Base-by-base conservation (phyloP, 1,140 invertebrate genomes). In the Eciton burchellii region DNA sequence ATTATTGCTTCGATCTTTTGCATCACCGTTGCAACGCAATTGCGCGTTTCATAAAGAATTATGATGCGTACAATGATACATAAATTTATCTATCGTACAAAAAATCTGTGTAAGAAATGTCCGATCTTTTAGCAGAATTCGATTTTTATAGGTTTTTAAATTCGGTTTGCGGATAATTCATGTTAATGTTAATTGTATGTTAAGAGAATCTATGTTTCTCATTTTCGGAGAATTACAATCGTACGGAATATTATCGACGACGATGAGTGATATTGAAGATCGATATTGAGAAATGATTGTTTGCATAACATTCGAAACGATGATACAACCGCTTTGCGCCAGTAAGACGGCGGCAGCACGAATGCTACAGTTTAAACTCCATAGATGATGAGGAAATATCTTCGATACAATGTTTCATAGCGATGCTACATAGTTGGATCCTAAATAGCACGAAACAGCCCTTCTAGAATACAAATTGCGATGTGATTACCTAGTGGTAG, bases 361-460 rank as follows among this genome's bases (percentile, higher is more conserved):
- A 87, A 83, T 68, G 81, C 85, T 87, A 83, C 84, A 87, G 86
- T 83, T 87, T 87, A 87, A 84, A 14, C 26, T 24, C 63, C 84
- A 47, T 83, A 87, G 85, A 83, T 71, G 52, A 82, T 72, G 81
- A 86, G 71, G 70, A 76, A 86, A 71, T 81, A 66, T n/a, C 66
- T 43, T 21, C 52, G 43, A 62, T 35, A 35, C 65, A 82, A 52
- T 52, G 21, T 76, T 68, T 86, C 86, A 87, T 83, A 84, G 81
- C 72, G 66, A 79, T 83, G 54, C 35, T 68, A n/a, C 56, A 68
- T 76, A 68, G 85, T 83, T 87, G 83, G 84, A 72, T 60, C 68
- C 68, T 73, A 81, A 87, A 83, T 66, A 83, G 81, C 47, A 83
- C 83, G 72, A 77, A 83, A 86, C 59, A n/a, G 14, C 11, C 26